phyloP scores from a whole-genome alignment of 2,888 invertebrate genomes.

The Dicyrtomina minuta region DNA sequence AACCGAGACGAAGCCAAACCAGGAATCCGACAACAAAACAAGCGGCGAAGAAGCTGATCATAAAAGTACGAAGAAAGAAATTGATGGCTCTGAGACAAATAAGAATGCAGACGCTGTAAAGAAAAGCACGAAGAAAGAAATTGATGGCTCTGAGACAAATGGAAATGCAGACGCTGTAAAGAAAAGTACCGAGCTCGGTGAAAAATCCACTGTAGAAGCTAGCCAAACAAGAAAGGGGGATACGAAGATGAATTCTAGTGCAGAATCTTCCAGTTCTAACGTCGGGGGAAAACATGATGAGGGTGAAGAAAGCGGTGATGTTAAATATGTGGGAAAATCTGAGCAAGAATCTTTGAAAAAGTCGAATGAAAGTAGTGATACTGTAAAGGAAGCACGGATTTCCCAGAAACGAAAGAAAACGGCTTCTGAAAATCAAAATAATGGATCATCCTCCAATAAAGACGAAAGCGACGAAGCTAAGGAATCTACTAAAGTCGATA shows the following conservation, averaged over 20 bases:
- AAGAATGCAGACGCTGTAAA: conserved; percentile 10
- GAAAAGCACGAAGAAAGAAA: background rate
- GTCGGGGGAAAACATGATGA: no score
- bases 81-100: background rate
- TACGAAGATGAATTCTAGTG: background rate
- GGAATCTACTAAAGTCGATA: no score
- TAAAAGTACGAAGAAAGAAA: background rate
- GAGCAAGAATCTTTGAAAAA: no score
- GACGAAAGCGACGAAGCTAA: no score
- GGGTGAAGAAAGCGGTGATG: no score
- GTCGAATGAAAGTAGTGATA: no score
- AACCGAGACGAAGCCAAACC: background rate
- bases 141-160: background rate
- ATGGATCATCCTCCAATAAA: no score
- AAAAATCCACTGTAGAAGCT: background rate
- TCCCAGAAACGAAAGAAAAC: no score
- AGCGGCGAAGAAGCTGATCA: background rate
- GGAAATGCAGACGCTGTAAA: background rate
- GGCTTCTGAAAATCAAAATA: no score
- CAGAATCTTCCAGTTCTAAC: no score
- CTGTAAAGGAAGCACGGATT: no score
- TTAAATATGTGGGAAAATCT: no score
- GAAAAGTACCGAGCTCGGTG: background rate
- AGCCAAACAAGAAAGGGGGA: background rate
- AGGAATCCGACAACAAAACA: background rate